phyloP scores from a whole-genome alignment of 2,797 vertebrate genomes.

The Enoplosus armatus region DNA sequence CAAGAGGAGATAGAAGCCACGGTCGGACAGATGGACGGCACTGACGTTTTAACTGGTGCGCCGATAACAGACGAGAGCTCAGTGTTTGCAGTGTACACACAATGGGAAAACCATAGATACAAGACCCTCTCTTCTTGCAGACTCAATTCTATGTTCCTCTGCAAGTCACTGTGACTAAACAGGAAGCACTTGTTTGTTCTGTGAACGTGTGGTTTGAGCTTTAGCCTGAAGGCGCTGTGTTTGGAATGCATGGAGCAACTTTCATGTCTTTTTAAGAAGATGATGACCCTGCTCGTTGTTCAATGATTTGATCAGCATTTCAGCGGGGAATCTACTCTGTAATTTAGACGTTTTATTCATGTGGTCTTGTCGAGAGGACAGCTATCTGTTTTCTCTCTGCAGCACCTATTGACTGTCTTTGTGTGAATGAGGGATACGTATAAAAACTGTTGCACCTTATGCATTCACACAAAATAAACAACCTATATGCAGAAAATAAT shows the following conservation, averaged over 20 bases:
- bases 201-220: conserved; percentile 14
- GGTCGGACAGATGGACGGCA: background rate
- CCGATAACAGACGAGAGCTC: background rate
- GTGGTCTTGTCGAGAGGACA: background rate
- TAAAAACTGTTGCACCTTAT: background rate
- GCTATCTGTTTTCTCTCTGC: background rate
- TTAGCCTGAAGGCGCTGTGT: background rate
- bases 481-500: background rate
- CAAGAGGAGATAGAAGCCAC: conserved; percentile 79
- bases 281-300: background rate
- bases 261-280: background rate
- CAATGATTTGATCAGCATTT: background rate
- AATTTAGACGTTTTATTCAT: background rate
- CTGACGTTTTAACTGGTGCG: background rate
- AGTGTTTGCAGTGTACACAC: background rate
- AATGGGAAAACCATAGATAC: background rate
- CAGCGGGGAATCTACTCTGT: background rate
- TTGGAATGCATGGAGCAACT: background rate
- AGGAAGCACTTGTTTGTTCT: too few species aligned
- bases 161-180: background rate
- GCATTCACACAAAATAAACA: background rate
- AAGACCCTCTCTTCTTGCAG: background rate
- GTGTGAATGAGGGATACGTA: background rate
- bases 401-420: background rate
- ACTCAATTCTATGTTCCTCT: background rate